Conservation (phyloP, 2,888 invertebrate species). For the Idaea dimidiata region DNA sequence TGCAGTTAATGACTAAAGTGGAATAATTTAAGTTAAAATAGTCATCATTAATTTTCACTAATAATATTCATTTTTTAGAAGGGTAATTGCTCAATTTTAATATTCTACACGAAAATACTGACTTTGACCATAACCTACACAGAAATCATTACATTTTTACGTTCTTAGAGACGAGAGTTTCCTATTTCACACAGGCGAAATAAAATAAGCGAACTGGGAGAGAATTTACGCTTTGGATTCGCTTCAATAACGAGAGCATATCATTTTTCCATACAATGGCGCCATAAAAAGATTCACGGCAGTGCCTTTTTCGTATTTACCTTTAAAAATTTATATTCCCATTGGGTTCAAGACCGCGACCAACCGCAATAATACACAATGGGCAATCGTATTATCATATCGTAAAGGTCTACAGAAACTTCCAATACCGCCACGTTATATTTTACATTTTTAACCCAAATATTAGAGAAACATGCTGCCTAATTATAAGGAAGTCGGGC, state of each 20-base stretch:
- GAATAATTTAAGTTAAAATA: no score
- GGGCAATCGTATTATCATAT: conserved; percentile 76
- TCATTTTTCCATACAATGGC: conserved; percentile 63
- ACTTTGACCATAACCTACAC: background rate
- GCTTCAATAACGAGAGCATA: conserved; percentile 51
- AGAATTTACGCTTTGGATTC: conserved; percentile 48
- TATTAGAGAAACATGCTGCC: background rate
- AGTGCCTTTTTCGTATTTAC: conserved; percentile 69
- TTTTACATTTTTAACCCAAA: conserved; percentile 6
- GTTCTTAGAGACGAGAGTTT: conserved; percentile 8
- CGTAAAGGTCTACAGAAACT: conserved; percentile 49
- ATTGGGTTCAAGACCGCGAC: conserved; percentile 59
- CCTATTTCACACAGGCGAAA: conserved; percentile 21
- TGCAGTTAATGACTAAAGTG: no score
- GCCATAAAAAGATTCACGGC: conserved; percentile 66
- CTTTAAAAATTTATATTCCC: conserved; percentile 75
- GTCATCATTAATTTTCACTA: no score
- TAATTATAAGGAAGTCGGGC: background rate
- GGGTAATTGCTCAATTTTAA: no score
- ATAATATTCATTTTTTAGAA: no score
- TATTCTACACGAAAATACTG: no score
- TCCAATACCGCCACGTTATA: conserved; percentile 21
- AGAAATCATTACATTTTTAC: background rate
- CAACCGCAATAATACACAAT: conserved; percentile 71
- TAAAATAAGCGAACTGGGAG: conserved; percentile 36